phyloP scores from a whole-genome alignment of 2,797 vertebrate species.

The Lemur catta region DNA sequence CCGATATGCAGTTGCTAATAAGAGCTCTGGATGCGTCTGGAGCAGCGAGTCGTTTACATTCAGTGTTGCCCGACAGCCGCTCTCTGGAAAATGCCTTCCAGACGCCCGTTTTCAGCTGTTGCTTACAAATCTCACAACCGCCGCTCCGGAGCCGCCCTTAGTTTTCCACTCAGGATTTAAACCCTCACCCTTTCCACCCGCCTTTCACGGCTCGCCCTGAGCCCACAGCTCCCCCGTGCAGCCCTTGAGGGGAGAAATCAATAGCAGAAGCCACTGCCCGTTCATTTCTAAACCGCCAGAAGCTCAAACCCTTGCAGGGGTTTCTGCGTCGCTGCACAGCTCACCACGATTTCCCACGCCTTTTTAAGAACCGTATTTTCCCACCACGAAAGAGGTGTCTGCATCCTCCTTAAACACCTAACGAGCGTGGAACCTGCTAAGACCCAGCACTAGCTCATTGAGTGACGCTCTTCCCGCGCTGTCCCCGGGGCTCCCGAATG shows the following conservation, averaged over 20 bases:
- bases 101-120: accelerated
- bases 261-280: background rate
- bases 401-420: background rate
- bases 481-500: accelerated
- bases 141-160: background rate
- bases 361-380: background rate
- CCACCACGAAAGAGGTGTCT: accelerated
- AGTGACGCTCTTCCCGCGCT: background rate
- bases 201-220: accelerated
- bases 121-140: background rate
- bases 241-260: background rate
- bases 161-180: background rate
- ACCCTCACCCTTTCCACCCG: background rate
- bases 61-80: background rate
- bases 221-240: accelerated
- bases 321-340: too few species aligned
- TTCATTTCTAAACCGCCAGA: background rate
- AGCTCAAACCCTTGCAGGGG: accelerated
- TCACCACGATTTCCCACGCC: background rate
- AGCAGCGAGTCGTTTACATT: background rate
- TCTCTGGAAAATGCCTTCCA: background rate
- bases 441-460: accelerated
- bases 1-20: background rate
- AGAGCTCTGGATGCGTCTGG: background rate
- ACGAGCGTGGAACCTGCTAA: background rate